Evolutionary conservation across 2,888 invertebrate species (phyloP).

Genomic region (Noctua fimbriata): DNA sequence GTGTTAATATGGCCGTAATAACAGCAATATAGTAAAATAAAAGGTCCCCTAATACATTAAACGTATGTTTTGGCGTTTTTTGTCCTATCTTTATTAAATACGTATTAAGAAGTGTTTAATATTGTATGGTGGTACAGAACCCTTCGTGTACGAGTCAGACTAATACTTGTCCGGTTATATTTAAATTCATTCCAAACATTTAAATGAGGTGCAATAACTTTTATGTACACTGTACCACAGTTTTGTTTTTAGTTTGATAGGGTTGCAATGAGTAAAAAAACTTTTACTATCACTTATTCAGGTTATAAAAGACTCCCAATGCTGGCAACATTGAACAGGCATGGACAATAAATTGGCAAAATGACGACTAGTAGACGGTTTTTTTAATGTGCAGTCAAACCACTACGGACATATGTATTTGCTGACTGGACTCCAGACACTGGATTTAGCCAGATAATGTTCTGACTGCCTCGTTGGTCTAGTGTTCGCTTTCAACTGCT

Average conservation of each 20-base stretch:
- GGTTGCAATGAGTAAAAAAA: background rate
- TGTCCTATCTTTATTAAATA: no score
- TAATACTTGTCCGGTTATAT: background rate
- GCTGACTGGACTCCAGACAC: background rate
- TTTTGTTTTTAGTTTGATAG: slow-evolving; percentile 12
- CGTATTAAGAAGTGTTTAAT: background rate
- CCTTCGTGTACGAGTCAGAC: background rate
- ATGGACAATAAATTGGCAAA: background rate
- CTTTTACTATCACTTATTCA: background rate
- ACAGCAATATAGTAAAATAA: background rate
- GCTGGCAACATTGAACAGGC: background rate
- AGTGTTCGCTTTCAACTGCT: no score
- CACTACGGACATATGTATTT: background rate
- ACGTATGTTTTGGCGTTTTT: no score
- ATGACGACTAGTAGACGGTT: background rate
- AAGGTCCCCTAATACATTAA: no score
- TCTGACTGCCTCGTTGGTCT: no score
- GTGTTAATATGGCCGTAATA: background rate
- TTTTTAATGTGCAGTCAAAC: background rate
- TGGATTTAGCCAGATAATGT: no score
- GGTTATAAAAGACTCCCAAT: background rate
- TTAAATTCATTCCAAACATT: slow-evolving; percentile 63
- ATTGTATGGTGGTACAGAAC: background rate
- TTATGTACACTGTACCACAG: slow-evolving; percentile 33
- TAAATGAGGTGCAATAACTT: slow-evolving; percentile 64